Base-by-base conservation (phyloP, 2,797 vertebrate genomes). In the Dromococcyx pavoninus region DNA sequence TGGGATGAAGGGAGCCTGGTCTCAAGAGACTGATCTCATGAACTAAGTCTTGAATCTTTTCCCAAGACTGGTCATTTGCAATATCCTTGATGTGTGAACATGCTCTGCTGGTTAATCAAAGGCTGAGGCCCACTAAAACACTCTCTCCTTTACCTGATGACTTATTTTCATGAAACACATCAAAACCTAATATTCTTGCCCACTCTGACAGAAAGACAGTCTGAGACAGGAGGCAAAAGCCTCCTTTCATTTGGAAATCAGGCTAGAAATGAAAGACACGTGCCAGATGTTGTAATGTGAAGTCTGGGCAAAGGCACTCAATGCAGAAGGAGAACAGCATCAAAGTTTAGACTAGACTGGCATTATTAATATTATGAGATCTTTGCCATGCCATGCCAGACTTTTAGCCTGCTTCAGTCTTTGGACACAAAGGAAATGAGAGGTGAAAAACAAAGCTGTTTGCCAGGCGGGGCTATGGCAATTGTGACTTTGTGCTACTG, bases 21-120 rank as follows among this genome's bases (percentile, higher is more conserved):
- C 39, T 12, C 51, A 22, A 28, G n/a, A 25, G 35, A 5, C 37
- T 53, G 65, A 22, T 74, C 10, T 39, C 61, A 23, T 41, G 30
- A 28, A 35, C 27, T 54, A 24, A 25, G 7, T 60, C n/a, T 14
- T 44, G 43, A 39, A 41, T 56, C 64, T 74, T 73, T 35, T 41
- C 61, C 69, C 24, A 27, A 62, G 25, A 13, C 23, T 25, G 48
- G 13, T 76, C 21, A 7, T 44, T 53, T 77, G 74, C 43, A 56
- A 19, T 77, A 76, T 62, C 51, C 46, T 30, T 84, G 62, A 50
- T 75, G 46, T 24, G 10, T 69, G 70, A 86, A 62, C 54, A 79
- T 81, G 74, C 64, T 92, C 82, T 89, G 75, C 75, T 73, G 72
- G 88, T 60, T 92, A 56, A 91, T 75, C 51, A 62, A 65, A 51